Evolutionary conservation across 2,888 invertebrate species (phyloP).

Genomic region (Melanostoma mellinum): DNA sequence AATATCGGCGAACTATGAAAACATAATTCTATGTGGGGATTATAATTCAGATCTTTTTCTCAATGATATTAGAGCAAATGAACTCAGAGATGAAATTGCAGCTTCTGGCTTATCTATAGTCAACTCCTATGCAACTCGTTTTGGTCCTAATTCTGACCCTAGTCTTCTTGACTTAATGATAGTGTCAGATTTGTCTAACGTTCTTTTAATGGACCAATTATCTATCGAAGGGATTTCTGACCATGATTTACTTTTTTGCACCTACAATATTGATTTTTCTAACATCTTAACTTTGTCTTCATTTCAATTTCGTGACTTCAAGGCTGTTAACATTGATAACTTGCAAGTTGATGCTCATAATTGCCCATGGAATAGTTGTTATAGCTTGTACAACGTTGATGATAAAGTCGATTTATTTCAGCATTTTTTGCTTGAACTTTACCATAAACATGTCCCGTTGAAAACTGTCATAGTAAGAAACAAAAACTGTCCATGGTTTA

Average conservation of each 20-base stretch:
- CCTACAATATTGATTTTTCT: conserved; percentile 23
- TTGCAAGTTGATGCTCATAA: not conserved
- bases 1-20: conserved; percentile 3
- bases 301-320: not conserved
- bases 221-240: conserved; percentile 10
- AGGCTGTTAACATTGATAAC: not conserved
- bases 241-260: conserved; percentile 12
- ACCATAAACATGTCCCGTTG: conserved; percentile 4
- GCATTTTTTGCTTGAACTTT: not conserved
- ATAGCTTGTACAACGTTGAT: not conserved
- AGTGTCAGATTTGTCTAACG: conserved; percentile 12
- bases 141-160: conserved; percentile 1
- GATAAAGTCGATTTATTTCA: conserved; percentile 7
- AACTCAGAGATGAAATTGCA: conserved; percentile 7
- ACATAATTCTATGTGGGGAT: conserved; percentile 1
- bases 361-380: conserved; percentile 1
- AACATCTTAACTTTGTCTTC: not conserved
- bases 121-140: conserved; percentile 13
- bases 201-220: conserved; percentile 11
- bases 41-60: conserved; percentile 2
- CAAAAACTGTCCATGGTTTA: conserved; percentile 15
- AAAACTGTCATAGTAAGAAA: not conserved
- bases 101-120: not conserved
- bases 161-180: conserved; percentile 1
- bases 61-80: not conserved